Conservation (phyloP, 1,140 invertebrate species). For the Leptinotarsa defecta region DNA sequence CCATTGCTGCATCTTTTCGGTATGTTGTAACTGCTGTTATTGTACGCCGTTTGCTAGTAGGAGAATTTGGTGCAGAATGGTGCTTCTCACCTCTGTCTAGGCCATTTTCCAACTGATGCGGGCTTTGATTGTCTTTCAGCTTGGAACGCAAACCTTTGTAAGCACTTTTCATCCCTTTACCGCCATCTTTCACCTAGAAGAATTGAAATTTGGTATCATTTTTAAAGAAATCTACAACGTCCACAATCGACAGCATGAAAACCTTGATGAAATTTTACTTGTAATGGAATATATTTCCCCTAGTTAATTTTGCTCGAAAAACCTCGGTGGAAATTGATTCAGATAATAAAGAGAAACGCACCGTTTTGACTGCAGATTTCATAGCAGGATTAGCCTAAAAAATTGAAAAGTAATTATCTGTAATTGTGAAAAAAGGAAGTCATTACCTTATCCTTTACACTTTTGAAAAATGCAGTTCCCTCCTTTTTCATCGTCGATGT, state of each 20-base stretch:
- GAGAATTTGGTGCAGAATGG: conserved; percentile 70
- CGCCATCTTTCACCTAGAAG: conserved; percentile 74
- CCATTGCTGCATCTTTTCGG: conserved; percentile 59
- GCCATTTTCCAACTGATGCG: conserved; percentile 49
- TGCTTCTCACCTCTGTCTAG: conserved; percentile 60
- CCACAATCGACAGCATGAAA: background rate
- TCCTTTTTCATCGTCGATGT: conserved; percentile 62
- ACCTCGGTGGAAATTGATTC: background rate
- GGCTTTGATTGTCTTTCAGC: conserved; percentile 58
- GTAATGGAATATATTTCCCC: background rate
- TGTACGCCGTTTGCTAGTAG: conserved; percentile 62
- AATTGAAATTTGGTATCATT: background rate
- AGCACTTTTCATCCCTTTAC: conserved; percentile 73
- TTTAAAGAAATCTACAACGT: background rate
- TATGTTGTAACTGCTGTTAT: conserved; percentile 59
- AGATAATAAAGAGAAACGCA: conserved; percentile 57
- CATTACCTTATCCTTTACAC: conserved; percentile 74
- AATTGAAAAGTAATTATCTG: conserved; percentile 36
- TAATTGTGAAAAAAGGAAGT: no score
- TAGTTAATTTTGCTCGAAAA: background rate
- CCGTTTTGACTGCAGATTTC: conserved; percentile 80
- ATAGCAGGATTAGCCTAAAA: conserved; percentile 80
- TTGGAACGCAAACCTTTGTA: conserved; percentile 76
- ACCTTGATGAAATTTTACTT: background rate
- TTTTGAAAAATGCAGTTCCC: conserved; percentile 70